A percentile compares a stretch with the other conserved stretches of the same genome.
These are phyloP conservation scores for Panurus biarmicus DNA, from an alignment of 2,113 vertebrate genomes.

Conservation along the genomic window DNA sequence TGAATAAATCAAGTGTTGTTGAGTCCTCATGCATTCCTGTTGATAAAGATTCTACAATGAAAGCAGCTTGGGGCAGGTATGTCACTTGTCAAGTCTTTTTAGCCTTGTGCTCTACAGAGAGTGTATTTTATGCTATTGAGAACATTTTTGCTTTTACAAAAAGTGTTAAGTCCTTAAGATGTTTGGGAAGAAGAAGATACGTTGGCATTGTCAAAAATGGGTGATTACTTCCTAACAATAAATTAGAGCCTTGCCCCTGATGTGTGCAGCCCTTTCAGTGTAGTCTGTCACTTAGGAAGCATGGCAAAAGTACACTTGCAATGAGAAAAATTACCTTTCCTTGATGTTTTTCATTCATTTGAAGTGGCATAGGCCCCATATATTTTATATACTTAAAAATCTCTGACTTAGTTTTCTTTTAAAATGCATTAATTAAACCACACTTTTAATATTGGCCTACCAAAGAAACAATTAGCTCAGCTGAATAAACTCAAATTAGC, in stretches of 20 bases:
- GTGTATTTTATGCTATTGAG: neutral
- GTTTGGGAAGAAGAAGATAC: neutral
- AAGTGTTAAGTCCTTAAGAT: neutral
- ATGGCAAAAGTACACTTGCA: neutral
- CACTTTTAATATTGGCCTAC: neutral
- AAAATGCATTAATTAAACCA: neutral
- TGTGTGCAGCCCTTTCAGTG: neutral
- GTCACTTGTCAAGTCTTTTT: conserved; percentile 4
- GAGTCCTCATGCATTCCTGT: conserved; percentile 87
- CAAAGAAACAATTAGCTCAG: neutral
- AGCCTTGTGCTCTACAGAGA: neutral
- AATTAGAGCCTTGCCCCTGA: neutral
- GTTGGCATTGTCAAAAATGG: neutral
- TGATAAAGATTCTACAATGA: conserved; percentile 80
- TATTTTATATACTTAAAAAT: neutral
- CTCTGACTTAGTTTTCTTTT: neutral
- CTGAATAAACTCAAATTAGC: neutral
- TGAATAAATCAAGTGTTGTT: conserved; percentile 81
- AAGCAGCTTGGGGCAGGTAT: conserved; percentile 96
- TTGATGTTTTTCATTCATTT: neutral
- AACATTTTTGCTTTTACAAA: neutral
- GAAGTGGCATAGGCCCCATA: neutral
- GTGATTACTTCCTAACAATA: neutral
- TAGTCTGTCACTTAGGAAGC: neutral
- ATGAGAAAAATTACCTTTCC: neutral